A percentile compares a stretch with the other conserved stretches of the same genome.
Evolutionary conservation across 2,888 invertebrate genomes (phyloP).

Genomic region (Phaonia tiefii): DNA sequence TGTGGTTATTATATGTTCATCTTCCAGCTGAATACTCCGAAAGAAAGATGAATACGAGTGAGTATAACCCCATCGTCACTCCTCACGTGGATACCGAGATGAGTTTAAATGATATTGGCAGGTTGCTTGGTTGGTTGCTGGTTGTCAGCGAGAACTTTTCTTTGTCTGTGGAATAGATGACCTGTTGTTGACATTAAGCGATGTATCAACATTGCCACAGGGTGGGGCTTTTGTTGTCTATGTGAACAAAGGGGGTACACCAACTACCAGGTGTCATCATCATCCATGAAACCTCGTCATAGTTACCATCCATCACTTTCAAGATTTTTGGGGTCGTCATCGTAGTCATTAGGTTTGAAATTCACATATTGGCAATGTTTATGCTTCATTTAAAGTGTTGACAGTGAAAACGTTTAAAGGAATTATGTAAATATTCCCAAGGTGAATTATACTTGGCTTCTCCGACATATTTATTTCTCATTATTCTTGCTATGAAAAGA

Average conservation of each 20-base stretch:
- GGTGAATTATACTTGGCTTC: slow-evolving; percentile 18
- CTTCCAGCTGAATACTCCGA: background rate
- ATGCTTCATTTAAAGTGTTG: slow-evolving; percentile 31
- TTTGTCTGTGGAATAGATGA: slow-evolving; percentile 46
- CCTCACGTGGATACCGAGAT: too few species aligned
- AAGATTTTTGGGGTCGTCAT: background rate
- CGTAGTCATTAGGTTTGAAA: slow-evolving; percentile 21
- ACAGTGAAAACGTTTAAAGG: slow-evolving; percentile 44
- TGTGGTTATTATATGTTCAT: slow-evolving; percentile 35
- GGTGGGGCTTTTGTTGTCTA: slow-evolving; percentile 26
- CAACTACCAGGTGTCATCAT: slow-evolving; percentile 53
- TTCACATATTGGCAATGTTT: slow-evolving; percentile 41
- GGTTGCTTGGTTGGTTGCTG: background rate
- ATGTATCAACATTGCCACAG: slow-evolving; percentile 57
- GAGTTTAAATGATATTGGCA: too few species aligned
- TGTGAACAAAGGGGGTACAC: background rate
- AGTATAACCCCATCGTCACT: too few species aligned
- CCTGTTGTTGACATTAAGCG: slow-evolving; percentile 63
- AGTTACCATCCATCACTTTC: background rate
- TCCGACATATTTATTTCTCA: background rate
- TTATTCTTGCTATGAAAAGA: slow-evolving; percentile 7
- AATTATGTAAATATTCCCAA: slow-evolving; percentile 27
- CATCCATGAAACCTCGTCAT: slow-evolving; percentile 22
- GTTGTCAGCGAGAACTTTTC: background rate
- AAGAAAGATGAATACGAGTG: background rate